Base-by-base conservation (phyloP, 2,888 invertebrate genomes). In the Thymelicus sylvestris region DNA sequence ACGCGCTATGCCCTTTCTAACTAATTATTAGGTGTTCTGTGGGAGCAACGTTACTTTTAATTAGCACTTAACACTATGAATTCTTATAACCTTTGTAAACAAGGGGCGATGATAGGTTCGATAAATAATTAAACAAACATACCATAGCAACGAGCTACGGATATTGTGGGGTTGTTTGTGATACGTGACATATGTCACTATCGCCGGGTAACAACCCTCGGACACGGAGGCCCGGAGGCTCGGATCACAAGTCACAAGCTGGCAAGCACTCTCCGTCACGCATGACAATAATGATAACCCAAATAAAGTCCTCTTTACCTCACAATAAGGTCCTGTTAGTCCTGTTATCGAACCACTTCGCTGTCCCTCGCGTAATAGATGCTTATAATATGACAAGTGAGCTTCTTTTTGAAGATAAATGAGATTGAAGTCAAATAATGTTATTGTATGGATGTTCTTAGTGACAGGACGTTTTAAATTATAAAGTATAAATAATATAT, bases 161-260 rank as follows among this genome's bases (percentile, higher is more conserved):
- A 48, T 19, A 41, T 2, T 44, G 48, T 44, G n/a, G 47, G n/a
- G 62, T 12, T 63, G 31, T 50, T 63, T 48, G 50, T 64, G 52
- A 57, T 69, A 73, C 72, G 71, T 73, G 76, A 78, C 76, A 80
- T 77, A 77, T 80, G 81, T 79, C 82, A 79, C 76, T 78, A 79
- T 78, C 75, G 78, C 71, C 48, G 73, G 71, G 65, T 76, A 77
- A 79, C 76, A 75, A 66, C 76, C 80, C 74, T 75, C 79, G 81
- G 82, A 84, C 84, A 82, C 78, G 76, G 80, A 84, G 83, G 5
- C 31, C 0, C 31, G 31, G 31, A 31, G 79, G 81, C 78, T 71
- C 78, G 78, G 79, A 78, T 80, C 80, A 74, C 73, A 74, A 74
- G 77, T 71, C 72, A 73, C 71, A 66, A 74, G 39, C 67, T 48